A percentile compares a stretch with the other conserved stretches of the same genome.
Evolutionary conservation across 2,113 vertebrate species (phyloP).

Genomic region (Puntigrus tetrazona): DNA sequence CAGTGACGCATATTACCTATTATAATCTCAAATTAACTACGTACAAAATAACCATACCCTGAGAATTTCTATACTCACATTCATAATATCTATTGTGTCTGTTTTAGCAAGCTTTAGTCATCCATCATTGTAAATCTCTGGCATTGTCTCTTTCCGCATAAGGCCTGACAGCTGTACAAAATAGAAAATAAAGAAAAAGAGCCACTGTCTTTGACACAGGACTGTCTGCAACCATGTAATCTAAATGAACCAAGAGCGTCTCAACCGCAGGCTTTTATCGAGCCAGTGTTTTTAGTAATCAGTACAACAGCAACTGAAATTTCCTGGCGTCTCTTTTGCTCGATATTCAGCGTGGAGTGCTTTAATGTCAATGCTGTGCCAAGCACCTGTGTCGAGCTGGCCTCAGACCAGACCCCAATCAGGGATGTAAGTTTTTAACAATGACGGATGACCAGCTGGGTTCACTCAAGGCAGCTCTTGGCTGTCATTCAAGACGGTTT

Average conservation of each 20-base stretch:
- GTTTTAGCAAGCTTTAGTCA: not conserved
- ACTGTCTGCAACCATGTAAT: not conserved
- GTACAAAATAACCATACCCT: not conserved
- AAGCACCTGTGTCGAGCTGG: conserved; percentile 55
- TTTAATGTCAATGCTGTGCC: conserved; percentile 43
- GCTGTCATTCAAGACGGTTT: conserved; percentile 51
- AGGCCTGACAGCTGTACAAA: not conserved
- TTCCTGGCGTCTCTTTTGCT: conserved; percentile 36
- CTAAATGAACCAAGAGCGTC: not conserved
- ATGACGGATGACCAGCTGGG: conserved; percentile 46
- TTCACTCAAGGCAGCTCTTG: conserved; percentile 44
- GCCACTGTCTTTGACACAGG: not conserved
- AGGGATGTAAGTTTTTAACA: conserved; percentile 51
- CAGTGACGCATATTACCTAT: too few species aligned
- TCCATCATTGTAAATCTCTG: conserved; percentile 3
- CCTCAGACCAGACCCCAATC: conserved; percentile 45
- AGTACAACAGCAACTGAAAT: conserved; percentile 31
- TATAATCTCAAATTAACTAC: not conserved
- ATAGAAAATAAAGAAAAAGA: conserved; percentile 7
- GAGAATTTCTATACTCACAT: not conserved
- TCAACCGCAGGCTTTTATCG: conserved; percentile 5
- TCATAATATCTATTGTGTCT: not conserved
- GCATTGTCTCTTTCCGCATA: not conserved
- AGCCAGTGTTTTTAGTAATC: conserved; percentile 33
- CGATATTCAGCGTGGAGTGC: not conserved